Conservation (phyloP, 2,797 vertebrate genomes). For the Rhadinocentrus ornatus region DNA sequence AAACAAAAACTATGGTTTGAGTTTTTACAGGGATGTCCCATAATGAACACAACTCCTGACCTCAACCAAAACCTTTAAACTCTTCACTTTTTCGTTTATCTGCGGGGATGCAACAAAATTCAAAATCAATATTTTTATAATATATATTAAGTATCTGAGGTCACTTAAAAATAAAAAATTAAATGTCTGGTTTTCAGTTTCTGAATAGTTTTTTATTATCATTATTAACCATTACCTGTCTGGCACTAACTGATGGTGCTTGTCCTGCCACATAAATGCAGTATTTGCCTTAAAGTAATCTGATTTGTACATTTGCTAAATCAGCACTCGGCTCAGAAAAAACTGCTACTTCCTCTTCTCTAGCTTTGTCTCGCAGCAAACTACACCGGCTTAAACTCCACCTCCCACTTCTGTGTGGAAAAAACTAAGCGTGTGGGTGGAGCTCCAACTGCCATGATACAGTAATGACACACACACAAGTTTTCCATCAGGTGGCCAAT, state of each 20-base stretch:
- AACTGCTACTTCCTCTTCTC: conserved; percentile 27
- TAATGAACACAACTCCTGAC: no score
- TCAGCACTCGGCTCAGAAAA: conserved; percentile 6
- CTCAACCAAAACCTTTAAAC: no score
- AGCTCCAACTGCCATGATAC: conserved; percentile 7
- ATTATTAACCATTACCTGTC: background rate
- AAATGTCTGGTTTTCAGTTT: background rate
- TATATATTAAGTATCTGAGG: no score
- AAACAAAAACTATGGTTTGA: conserved; percentile 9
- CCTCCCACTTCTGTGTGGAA: conserved; percentile 1
- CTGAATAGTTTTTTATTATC: no score
- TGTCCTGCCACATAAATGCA: no score
- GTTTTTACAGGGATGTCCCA: background rate
- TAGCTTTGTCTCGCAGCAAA: no score
- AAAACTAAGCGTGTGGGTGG: conserved; percentile 14
- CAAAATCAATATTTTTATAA: no score
- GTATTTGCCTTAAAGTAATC: background rate
- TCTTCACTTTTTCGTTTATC: no score
- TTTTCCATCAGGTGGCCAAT: background rate
- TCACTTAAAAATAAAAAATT: no score
- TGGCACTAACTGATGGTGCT: background rate
- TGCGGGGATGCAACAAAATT: no score
- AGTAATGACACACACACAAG: conserved; percentile 1
- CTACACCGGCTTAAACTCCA: conserved; percentile 4
- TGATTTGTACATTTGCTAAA: background rate